Conservation (phyloP, 2,888 invertebrate genomes). For the Cheilosia vernalis region DNA sequence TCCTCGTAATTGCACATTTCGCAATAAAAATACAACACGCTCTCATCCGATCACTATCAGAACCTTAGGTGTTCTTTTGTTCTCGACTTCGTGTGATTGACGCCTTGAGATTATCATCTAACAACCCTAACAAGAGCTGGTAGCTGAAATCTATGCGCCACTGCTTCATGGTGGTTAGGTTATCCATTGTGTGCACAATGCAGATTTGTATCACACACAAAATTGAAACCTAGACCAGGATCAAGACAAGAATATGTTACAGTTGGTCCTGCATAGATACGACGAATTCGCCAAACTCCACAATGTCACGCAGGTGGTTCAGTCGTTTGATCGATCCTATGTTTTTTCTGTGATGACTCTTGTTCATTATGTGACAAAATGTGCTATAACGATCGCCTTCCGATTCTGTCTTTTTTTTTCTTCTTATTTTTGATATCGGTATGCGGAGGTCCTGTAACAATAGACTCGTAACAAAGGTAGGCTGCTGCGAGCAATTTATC, state of each 20-base stretch:
- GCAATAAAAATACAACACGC: conserved; percentile 67
- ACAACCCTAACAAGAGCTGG: conserved; percentile 19
- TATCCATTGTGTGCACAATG: background rate
- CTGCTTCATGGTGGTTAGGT: conserved; percentile 47
- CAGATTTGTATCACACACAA: conserved; percentile 36
- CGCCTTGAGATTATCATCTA: conserved; percentile 46
- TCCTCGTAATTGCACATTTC: conserved; percentile 70
- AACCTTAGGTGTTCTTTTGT: conserved; percentile 44
- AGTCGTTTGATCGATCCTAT: conserved; percentile 59
- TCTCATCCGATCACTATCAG: conserved; percentile 56
- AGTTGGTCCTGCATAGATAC: conserved; percentile 29
- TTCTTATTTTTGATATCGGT: conserved; percentile 18
- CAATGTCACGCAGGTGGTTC: conserved; percentile 51
- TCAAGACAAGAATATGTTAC: conserved; percentile 30
- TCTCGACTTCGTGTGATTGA: conserved; percentile 44
- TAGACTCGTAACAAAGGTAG: conserved; percentile 47
- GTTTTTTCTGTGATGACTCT: conserved; percentile 48
- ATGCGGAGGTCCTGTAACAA: conserved; percentile 56
- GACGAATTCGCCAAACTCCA: conserved; percentile 15
- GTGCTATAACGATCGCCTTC: conserved; percentile 73
- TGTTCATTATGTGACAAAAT: conserved; percentile 73
- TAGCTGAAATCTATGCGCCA: conserved; percentile 26
- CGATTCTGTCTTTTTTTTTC: conserved; percentile 14
- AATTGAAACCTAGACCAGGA: conserved; percentile 36
- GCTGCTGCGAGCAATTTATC: conserved; percentile 71